Percentiles rank a stretch among this genome's conserved stretches.
Conservation (phyloP, 1,140 invertebrate species). For the Pachypeltis micranthus region DNA sequence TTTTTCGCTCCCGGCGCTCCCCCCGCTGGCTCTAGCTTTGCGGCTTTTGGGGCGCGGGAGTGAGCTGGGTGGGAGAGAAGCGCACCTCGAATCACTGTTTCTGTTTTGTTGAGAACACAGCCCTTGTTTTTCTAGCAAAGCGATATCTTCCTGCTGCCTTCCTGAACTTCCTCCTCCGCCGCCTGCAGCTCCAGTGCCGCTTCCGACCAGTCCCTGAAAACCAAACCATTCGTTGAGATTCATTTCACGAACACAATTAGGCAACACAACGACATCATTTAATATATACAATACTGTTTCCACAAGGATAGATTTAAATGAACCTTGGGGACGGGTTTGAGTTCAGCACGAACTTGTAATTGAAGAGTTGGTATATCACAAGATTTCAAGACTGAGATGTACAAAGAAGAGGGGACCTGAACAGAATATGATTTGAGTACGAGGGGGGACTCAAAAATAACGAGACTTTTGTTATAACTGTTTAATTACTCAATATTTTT, state of each 20-base stretch:
- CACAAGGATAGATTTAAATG: too few relatives aligned
- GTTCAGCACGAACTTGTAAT: too few relatives aligned
- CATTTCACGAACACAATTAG: constrained; percentile 33
- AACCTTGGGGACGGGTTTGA: background rate
- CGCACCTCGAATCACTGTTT: constrained; percentile 39
- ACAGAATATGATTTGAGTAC: too few relatives aligned
- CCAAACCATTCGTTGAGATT: constrained; percentile 32
- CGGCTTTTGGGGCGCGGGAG: constrained; percentile 51
- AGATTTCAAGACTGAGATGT: too few relatives aligned
- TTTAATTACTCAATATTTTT: too few relatives aligned
- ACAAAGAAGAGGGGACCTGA: too few relatives aligned
- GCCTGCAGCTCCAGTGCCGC: constrained; percentile 33
- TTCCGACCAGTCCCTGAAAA: constrained; percentile 36
- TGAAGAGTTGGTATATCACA: too few relatives aligned
- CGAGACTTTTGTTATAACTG: too few relatives aligned
- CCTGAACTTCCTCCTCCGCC: constrained; percentile 32
- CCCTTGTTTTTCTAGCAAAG: constrained; percentile 62
- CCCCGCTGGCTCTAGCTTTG: constrained; percentile 39
- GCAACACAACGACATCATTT: background rate
- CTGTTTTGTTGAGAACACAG: constrained; percentile 58
- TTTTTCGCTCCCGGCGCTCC: constrained; percentile 32
- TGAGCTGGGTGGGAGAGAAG: constrained; percentile 49
- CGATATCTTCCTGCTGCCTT: constrained; percentile 42
- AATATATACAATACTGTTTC: too few relatives aligned
- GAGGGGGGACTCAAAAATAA: too few relatives aligned